Percentiles rank a stretch among this genome's conserved stretches.
Conservation (phyloP, 2,888 invertebrate genomes). For the Sisyra nigra region DNA sequence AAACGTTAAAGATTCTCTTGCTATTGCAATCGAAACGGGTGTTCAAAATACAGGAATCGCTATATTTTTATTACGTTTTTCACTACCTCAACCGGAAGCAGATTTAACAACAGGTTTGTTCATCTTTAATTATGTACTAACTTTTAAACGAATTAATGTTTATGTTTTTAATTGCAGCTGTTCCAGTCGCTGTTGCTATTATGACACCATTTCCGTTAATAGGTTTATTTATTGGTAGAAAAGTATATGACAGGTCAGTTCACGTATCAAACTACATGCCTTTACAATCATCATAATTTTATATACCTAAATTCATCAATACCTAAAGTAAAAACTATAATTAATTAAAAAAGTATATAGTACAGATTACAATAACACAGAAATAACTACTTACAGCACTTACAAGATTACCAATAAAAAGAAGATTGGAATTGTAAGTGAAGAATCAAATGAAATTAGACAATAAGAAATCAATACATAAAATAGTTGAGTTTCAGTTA, state of each 20-base stretch:
- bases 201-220: constrained; percentile 85
- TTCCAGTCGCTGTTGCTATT: constrained; percentile 80
- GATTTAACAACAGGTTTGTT: constrained; percentile 67
- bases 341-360: too few species aligned
- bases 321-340: too few species aligned
- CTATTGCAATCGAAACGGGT: constrained; percentile 85
- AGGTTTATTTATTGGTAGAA: constrained; percentile 24
- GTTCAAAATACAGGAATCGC: constrained; percentile 88
- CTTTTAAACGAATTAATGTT: constrained; percentile 2
- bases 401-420: too few species aligned
- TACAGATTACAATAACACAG: too few species aligned
- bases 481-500: too few species aligned
- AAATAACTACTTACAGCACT: too few species aligned
- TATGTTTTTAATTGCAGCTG: constrained; percentile 38
- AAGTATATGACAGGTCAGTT: constrained; percentile 1
- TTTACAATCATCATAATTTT: too few species aligned
- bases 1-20: constrained; percentile 50
- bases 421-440: too few species aligned
- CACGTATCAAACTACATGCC: too few species aligned
- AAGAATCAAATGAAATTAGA: too few species aligned
- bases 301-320: too few species aligned
- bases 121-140: background rate
- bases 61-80: constrained; percentile 70
- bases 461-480: too few species aligned
- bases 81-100: constrained; percentile 69